Conservation (phyloP, 1,140 invertebrate species). For the Capitella teleta region DNA sequence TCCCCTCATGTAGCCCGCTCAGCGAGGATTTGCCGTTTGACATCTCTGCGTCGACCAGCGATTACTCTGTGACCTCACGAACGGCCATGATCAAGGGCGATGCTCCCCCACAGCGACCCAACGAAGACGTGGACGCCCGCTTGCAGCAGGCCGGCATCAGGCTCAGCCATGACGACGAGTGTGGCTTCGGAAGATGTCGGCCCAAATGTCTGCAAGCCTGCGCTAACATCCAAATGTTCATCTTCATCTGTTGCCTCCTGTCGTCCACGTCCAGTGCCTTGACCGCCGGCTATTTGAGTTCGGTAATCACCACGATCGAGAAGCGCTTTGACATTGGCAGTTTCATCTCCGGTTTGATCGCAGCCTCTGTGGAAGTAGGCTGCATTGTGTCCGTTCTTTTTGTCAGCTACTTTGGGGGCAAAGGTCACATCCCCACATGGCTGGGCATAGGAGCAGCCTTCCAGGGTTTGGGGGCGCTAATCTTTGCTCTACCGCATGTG, state of each 20-base stretch:
- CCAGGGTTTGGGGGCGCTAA: conserved; percentile 73
- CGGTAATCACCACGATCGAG: conserved; percentile 92
- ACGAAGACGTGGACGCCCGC: no score
- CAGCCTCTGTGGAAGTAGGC: conserved; percentile 89
- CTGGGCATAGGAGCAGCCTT: conserved; percentile 80
- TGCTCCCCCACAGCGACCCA: no score
- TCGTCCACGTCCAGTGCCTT: conserved; percentile 56
- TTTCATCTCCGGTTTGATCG: conserved; percentile 79
- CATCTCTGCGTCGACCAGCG: no score
- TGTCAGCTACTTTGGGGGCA: conserved; percentile 85
- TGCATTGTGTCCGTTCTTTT: conserved; percentile 88
- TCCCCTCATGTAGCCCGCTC: no score
- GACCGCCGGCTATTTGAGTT: conserved; percentile 68
- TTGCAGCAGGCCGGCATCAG: no score
- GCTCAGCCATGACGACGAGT: not conserved
- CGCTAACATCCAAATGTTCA: conserved; percentile 67
- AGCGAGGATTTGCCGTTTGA: no score
- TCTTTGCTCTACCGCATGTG: conserved; percentile 59
- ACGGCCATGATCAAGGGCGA: no score
- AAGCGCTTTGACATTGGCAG: conserved; percentile 92
- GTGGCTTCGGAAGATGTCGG: not conserved
- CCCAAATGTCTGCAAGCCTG: conserved; percentile 55
- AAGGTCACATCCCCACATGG: conserved; percentile 90
- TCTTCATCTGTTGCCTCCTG: conserved; percentile 78
- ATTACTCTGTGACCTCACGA: no score